These are phyloP conservation scores for Megastigmus dorsalis DNA, from an alignment of 2,888 invertebrate species.

Conservation along the genomic window DNA sequence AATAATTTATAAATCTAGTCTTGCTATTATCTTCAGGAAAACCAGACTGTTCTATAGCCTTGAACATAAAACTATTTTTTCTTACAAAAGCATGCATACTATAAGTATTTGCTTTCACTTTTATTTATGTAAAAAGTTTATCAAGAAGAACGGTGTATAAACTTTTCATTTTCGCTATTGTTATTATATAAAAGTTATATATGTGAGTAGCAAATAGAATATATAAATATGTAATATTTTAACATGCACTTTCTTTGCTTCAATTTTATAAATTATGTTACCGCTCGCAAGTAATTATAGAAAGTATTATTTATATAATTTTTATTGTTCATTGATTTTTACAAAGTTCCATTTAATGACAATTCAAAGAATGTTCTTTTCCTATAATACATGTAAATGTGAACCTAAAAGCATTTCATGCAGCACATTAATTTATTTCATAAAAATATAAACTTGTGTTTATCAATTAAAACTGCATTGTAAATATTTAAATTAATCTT, in stretches of 20 bases:
- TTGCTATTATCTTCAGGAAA: background rate
- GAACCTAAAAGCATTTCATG: background rate
- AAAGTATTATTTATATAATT: slow-evolving; percentile 2
- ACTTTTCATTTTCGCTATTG: background rate
- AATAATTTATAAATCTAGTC: slow-evolving; percentile 17
- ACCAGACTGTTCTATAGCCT: background rate
- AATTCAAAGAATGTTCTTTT: background rate
- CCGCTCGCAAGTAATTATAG: background rate
- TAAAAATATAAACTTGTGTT: background rate
- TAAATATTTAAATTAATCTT: background rate
- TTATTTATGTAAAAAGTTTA: background rate
- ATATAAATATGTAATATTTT: too few relatives aligned
- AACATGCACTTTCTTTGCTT: background rate
- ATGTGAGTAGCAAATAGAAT: too few relatives aligned
- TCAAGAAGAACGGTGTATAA: background rate
- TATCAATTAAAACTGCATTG: background rate
- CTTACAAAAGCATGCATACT: background rate
- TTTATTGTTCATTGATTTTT: background rate
- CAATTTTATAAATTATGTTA: background rate
- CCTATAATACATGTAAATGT: background rate
- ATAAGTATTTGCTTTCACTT: background rate
- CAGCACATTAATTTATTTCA: background rate
- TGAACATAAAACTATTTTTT: background rate
- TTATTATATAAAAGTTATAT: background rate
- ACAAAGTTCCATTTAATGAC: background rate